phyloP scores from a whole-genome alignment of 2,113 vertebrate genomes.

The Gyps fulvus region DNA sequence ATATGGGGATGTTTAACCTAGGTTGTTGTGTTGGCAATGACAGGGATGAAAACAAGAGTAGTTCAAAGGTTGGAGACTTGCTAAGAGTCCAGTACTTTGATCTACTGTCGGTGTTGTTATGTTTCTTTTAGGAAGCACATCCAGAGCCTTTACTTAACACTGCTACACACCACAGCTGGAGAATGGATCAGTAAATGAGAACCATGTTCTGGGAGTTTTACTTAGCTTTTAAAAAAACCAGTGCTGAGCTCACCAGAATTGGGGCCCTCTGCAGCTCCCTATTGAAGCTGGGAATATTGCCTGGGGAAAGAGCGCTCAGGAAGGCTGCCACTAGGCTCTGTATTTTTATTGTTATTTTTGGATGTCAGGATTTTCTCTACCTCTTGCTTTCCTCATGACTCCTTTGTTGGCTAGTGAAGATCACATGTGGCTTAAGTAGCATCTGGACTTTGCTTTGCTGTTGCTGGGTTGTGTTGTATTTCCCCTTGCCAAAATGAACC shows the following conservation, averaged over 20 bases:
- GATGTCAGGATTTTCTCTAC: slow-evolving; percentile 7
- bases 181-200: slow-evolving; percentile 65
- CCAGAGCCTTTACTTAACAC: slow-evolving; percentile 62
- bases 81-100: slow-evolving; percentile 75
- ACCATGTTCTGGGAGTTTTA: slow-evolving; percentile 54
- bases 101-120: slow-evolving; percentile 63
- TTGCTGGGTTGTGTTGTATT: slow-evolving; percentile 4
- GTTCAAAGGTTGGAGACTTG: slow-evolving; percentile 59
- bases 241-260: slow-evolving; percentile 50
- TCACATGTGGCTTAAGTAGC: slow-evolving; percentile 33
- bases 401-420: slow-evolving; percentile 45
- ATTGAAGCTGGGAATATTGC: slow-evolving; percentile 47
- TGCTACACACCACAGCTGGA: slow-evolving; percentile 48
- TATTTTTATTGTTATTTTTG: slow-evolving; percentile 46
- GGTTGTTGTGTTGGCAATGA: slow-evolving; percentile 45
- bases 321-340: slow-evolving; percentile 33
- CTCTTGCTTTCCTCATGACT: not conserved
- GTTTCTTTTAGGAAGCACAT: slow-evolving; percentile 63
- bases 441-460: slow-evolving; percentile 47
- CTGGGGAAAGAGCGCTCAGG: slow-evolving; percentile 6
- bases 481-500: slow-evolving; percentile 30
- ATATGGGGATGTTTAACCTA: slow-evolving; percentile 54
- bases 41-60: slow-evolving; percentile 52
- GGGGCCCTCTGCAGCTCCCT: slow-evolving; percentile 42
- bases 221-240: slow-evolving; percentile 4